Evolutionary conservation across 2,888 invertebrate species (phyloP).

Genomic region (Pecten maximus): DNA sequence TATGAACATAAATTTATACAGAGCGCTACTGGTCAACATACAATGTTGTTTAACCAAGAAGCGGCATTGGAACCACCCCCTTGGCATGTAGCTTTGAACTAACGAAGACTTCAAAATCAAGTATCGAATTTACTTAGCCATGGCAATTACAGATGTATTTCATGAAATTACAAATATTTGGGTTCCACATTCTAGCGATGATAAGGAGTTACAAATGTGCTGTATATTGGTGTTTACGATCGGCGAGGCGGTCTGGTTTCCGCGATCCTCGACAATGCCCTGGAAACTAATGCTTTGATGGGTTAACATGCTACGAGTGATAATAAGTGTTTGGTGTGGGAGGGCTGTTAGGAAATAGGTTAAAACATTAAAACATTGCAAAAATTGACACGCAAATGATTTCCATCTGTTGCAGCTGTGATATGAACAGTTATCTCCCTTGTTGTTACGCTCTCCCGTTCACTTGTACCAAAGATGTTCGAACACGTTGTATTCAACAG

Average conservation of each 20-base stretch:
- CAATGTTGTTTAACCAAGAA: too few species aligned
- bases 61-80: too few species aligned
- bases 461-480: not conserved
- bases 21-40: too few species aligned
- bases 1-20: too few species aligned
- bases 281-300: not conserved
- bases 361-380: constrained; percentile 26
- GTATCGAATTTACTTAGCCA: not conserved
- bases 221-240: not conserved
- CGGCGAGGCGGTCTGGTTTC: not conserved
- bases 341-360: not conserved
- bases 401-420: not conserved
- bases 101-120: not conserved
- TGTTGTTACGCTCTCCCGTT: not conserved
- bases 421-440: not conserved
- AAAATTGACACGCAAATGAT: constrained; percentile 6
- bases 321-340: not conserved
- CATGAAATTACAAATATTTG: not conserved
- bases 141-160: not conserved
- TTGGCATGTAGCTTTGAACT: too few species aligned
- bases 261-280: not conserved
- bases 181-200: not conserved
- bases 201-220: not conserved
- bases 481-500: not conserved
- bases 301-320: not conserved